Conservation (phyloP, 2,888 invertebrate species). For the Thera obeliscata region DNA sequence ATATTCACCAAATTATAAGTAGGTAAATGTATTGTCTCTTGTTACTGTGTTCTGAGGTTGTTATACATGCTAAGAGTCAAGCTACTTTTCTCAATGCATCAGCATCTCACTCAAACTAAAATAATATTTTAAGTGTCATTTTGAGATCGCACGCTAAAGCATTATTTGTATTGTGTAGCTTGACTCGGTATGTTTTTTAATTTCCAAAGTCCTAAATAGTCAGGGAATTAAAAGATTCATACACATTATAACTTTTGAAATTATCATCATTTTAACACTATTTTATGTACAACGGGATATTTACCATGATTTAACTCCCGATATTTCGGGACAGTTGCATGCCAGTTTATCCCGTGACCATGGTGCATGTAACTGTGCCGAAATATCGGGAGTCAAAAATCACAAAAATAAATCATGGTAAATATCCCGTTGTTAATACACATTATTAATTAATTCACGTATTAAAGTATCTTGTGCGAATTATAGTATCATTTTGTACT, state of each 20-base stretch:
- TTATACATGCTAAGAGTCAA: constrained; percentile 40
- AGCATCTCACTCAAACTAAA: too few relatives aligned
- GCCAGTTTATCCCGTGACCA: too few relatives aligned
- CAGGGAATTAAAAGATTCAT: constrained; percentile 18
- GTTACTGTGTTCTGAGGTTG: constrained; percentile 77
- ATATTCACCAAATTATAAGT: constrained; percentile 81
- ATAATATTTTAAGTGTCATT: not conserved
- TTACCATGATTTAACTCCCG: too few relatives aligned
- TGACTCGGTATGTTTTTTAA: constrained; percentile 15
- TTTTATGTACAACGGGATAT: too few relatives aligned
- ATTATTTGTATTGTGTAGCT: not conserved
- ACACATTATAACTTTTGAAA: not conserved
- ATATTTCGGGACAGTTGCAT: too few relatives aligned
- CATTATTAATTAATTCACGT: constrained; percentile 29
- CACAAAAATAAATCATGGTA: too few relatives aligned
- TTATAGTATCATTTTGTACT: constrained; percentile 9
- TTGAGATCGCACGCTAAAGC: not conserved
- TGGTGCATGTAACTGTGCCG: too few relatives aligned
- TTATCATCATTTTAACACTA: too few relatives aligned
- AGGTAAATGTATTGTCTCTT: constrained; percentile 79
- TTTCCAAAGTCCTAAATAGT: constrained; percentile 21
- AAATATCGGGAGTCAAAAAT: too few relatives aligned
- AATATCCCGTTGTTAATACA: not conserved
- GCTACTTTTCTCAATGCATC: not conserved
- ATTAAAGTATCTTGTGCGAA: not conserved